Evolutionary conservation across 2,113 vertebrate species (phyloP).

Genomic region (Panurus biarmicus): DNA sequence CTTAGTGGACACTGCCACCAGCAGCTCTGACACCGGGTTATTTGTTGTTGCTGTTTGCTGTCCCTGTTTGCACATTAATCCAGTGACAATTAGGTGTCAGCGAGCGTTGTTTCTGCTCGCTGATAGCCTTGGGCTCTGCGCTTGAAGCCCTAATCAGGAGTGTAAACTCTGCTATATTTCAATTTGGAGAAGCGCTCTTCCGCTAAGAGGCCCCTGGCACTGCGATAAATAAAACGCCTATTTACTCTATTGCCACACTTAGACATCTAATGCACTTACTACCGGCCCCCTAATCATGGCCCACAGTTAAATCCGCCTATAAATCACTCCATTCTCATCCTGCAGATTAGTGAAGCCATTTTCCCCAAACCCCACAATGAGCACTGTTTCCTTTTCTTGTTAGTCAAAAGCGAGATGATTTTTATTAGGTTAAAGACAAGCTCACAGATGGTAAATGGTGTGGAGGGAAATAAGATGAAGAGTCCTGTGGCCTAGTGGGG

Average conservation of each 20-base stretch:
- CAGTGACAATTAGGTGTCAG: constrained; percentile 97
- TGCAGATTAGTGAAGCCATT: constrained; percentile 93
- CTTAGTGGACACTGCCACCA: constrained; percentile 82
- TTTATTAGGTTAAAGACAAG: constrained; percentile 87
- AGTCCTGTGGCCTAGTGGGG: constrained; percentile 34
- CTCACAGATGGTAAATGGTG: constrained; percentile 87
- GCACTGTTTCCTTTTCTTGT: constrained; percentile 93
- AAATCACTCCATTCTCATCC: constrained; percentile 91
- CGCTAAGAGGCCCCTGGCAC: constrained; percentile 98
- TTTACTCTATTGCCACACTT: constrained; percentile 94
- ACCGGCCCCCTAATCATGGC: constrained; percentile 92
- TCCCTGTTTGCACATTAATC: constrained; percentile 93
- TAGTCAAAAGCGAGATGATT: constrained; percentile 86
- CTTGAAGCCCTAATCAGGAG: constrained; percentile 98
- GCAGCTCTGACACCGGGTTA: constrained; percentile 76
- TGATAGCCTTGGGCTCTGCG: constrained; percentile 92
- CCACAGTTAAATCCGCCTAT: constrained; percentile 89
- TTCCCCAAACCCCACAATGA: constrained; percentile 90
- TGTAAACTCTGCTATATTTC: constrained; percentile 99
- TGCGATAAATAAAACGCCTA: constrained; percentile 99
- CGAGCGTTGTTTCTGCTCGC: constrained; percentile 81
- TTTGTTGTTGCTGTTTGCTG: constrained; percentile 81
- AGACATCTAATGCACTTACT: constrained; percentile 91
- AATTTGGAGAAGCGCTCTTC: constrained; percentile 99
- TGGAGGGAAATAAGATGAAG: constrained; percentile 82